A percentile compares a stretch with the other conserved stretches of the same genome.
Conservation (phyloP, 2,113 vertebrate genomes). For the Crotalus tigris region DNA sequence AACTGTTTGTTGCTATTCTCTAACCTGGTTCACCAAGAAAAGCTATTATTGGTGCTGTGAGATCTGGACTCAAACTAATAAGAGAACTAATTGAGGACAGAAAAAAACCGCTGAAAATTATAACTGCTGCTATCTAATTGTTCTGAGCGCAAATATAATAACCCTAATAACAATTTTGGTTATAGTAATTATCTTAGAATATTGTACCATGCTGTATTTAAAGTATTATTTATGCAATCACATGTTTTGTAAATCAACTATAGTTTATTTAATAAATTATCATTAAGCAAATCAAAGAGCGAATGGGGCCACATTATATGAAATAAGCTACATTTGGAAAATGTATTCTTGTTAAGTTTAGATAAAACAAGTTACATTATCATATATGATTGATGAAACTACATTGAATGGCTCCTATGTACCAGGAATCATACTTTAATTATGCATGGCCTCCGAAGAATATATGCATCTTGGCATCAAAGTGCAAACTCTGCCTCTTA, state of each 20-base stretch:
- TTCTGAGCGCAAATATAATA: background rate
- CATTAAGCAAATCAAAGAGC: background rate
- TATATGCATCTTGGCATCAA: background rate
- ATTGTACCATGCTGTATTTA: background rate
- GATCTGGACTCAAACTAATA: background rate
- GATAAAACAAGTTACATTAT: background rate
- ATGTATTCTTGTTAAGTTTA: background rate
- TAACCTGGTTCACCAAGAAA: background rate
- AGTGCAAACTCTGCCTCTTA: background rate
- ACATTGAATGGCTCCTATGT: background rate
- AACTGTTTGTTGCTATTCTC: background rate
- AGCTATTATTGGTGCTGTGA: background rate
- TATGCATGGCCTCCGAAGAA: background rate
- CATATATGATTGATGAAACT: background rate
- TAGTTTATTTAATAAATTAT: background rate
- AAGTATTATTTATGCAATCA: background rate
- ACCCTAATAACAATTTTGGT: background rate
- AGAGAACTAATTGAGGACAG: background rate
- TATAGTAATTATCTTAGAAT: background rate
- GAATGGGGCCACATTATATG: background rate
- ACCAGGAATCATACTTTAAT: background rate
- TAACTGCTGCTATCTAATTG: background rate
- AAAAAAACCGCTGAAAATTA: background rate
- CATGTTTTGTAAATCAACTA: background rate
- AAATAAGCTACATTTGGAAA: background rate